Percentiles rank a stretch among this genome's conserved stretches.
phyloP scores from a whole-genome alignment of 2,113 vertebrate species.

The Herpetotheres cachinnans region DNA sequence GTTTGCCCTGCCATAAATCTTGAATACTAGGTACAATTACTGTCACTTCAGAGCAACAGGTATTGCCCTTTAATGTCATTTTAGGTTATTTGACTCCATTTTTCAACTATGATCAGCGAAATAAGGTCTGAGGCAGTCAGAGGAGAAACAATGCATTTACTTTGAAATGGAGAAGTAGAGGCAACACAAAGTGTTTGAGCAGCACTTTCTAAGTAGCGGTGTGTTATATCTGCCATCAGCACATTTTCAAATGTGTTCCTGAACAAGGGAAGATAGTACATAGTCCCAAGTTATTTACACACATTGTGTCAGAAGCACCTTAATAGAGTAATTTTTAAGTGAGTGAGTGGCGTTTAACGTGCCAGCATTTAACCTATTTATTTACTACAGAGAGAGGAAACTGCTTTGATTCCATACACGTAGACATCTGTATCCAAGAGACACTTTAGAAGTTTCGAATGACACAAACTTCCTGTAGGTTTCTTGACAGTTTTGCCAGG shows the following conservation, averaged over 20 bases:
- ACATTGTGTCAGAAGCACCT: not conserved
- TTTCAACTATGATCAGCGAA: constrained; percentile 10
- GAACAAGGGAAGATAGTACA: not conserved
- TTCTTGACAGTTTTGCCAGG: not conserved
- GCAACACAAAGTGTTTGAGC: not conserved
- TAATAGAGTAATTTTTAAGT: not conserved
- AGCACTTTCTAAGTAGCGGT: constrained; percentile 10
- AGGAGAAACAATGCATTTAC: not conserved
- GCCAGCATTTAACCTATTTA: not conserved
- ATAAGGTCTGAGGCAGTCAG: not conserved
- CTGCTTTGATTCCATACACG: not conserved
- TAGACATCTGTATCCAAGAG: not conserved
- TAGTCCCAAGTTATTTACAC: not conserved
- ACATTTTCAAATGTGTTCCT: not conserved
- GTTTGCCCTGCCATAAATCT: not conserved
- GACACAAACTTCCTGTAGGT: not conserved
- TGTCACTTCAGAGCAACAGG: not conserved
- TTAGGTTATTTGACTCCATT: not conserved
- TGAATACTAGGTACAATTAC: not conserved
- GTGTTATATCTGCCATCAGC: constrained; percentile 23
- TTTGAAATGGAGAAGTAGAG: not conserved
- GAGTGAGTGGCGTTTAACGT: not conserved
- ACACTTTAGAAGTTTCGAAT: not conserved
- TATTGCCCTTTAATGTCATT: not conserved
- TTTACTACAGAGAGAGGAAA: not conserved